Conservation (phyloP, 1,140 invertebrate genomes). For the Cherax quadricarinatus region DNA sequence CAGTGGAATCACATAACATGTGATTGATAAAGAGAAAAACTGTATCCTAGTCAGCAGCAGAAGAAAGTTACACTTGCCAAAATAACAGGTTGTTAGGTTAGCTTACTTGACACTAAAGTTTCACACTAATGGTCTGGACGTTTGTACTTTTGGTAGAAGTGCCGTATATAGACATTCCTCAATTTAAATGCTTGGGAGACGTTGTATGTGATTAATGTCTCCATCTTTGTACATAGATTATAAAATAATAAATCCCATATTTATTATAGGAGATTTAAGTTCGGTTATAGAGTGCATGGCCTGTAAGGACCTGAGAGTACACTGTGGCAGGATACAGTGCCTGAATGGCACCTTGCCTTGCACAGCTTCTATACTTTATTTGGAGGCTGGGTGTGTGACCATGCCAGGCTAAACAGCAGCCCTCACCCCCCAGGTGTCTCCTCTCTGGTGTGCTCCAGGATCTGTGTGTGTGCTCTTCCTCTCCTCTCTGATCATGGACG, state of each 20-base stretch:
- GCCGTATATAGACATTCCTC: slow-evolving; percentile 33
- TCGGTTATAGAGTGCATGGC: slow-evolving; percentile 28
- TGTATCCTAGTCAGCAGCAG: not conserved
- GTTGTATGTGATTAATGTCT: slow-evolving; percentile 17
- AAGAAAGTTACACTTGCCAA: slow-evolving; percentile 34
- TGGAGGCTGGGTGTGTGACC: not conserved
- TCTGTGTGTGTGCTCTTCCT: not conserved
- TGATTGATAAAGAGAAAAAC: slow-evolving; percentile 2
- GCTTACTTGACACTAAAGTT: slow-evolving; percentile 37
- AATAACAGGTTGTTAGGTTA: slow-evolving; percentile 22
- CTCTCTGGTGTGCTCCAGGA: not conserved
- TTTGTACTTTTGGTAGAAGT: slow-evolving; percentile 69
- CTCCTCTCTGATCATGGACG: slow-evolving; percentile 23
- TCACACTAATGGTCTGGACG: slow-evolving; percentile 48
- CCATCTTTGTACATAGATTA: slow-evolving; percentile 62
- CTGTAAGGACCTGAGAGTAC: not conserved
- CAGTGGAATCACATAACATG: slow-evolving; percentile 34
- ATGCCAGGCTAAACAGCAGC: not conserved
- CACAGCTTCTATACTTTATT: not conserved
- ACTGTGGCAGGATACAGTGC: not conserved
- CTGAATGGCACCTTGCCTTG: not conserved
- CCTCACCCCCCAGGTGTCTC: not conserved
- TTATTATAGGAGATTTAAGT: slow-evolving; percentile 60
- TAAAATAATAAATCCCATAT: slow-evolving; percentile 61
- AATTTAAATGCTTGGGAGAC: slow-evolving; percentile 41